phyloP scores from a whole-genome alignment of 1,140 invertebrate species.

The Wiebesia pumilae region DNA sequence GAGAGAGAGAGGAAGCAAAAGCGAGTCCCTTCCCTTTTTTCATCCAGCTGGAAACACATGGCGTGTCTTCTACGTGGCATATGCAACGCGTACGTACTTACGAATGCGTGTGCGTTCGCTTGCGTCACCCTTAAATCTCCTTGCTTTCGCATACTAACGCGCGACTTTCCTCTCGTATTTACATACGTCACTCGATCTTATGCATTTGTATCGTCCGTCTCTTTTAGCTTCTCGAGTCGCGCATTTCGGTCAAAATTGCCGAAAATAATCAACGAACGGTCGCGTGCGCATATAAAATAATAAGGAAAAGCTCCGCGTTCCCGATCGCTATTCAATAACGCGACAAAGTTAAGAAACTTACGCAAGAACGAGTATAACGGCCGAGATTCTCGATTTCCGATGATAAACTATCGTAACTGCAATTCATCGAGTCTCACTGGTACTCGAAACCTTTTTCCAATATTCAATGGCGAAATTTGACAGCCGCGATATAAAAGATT shows the following conservation, averaged over 20 bases:
- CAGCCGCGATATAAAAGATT: background rate
- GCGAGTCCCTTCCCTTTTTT: constrained; percentile 49
- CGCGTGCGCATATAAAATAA: no score
- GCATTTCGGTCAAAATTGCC: background rate
- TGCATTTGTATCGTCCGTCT: background rate
- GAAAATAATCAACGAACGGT: background rate
- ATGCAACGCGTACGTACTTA: constrained; percentile 58
- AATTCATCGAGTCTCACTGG: background rate
- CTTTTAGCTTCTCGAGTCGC: background rate
- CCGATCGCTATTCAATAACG: background rate
- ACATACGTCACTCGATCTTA: background rate
- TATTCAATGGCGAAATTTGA: background rate
- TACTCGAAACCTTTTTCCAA: background rate
- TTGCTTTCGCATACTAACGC: background rate
- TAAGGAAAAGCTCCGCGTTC: background rate
- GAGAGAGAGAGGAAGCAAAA: background rate
- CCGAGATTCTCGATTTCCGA: background rate
- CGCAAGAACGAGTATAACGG: background rate
- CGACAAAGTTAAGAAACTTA: background rate
- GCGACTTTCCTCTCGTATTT: constrained; percentile 3
- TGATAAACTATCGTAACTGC: background rate
- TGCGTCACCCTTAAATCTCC: background rate
- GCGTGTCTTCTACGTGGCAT: constrained; percentile 61
- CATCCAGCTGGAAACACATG: constrained; percentile 72
- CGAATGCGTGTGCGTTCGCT: background rate